Evolutionary conservation across 2,797 vertebrate species (phyloP).

Genomic region (Sorex maritimensis): DNA sequence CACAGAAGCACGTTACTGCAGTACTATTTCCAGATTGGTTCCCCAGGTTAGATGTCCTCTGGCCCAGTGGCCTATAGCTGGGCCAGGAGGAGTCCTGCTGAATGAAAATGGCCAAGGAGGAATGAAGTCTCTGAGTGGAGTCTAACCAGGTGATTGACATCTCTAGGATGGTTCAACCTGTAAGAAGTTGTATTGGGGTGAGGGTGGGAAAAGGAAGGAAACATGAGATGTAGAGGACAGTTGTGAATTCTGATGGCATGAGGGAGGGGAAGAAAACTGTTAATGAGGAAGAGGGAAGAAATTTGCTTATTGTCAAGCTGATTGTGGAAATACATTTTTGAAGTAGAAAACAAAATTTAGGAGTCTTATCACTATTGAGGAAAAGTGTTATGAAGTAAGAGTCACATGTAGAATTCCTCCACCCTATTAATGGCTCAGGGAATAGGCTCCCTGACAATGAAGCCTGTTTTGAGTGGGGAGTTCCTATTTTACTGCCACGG

Average conservation of each 20-base stretch:
- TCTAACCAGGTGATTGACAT: not conserved
- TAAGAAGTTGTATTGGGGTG: not conserved
- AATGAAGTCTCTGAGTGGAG: not conserved
- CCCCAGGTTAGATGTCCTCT: not conserved
- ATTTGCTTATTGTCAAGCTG: not conserved
- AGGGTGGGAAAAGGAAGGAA: not conserved
- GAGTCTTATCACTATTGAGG: not conserved
- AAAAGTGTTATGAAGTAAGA: not conserved
- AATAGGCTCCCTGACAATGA: not conserved
- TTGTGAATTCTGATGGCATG: not conserved
- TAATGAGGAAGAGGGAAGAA: not conserved
- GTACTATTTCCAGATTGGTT: not conserved
- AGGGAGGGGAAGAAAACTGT: not conserved
- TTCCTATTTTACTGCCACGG: not conserved
- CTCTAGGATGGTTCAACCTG: not conserved
- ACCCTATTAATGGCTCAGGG: not conserved
- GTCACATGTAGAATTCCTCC: not conserved
- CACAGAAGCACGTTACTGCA: not conserved
- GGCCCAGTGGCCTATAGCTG: accelerated
- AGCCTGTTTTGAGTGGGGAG: not conserved
- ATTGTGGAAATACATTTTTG: slow-evolving; percentile 14
- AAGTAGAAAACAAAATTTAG: not conserved
- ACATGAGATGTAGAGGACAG: not conserved
- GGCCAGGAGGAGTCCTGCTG: not conserved
- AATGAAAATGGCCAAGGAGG: not conserved